phyloP scores from a whole-genome alignment of 2,113 vertebrate genomes.

The Calonectris borealis region DNA sequence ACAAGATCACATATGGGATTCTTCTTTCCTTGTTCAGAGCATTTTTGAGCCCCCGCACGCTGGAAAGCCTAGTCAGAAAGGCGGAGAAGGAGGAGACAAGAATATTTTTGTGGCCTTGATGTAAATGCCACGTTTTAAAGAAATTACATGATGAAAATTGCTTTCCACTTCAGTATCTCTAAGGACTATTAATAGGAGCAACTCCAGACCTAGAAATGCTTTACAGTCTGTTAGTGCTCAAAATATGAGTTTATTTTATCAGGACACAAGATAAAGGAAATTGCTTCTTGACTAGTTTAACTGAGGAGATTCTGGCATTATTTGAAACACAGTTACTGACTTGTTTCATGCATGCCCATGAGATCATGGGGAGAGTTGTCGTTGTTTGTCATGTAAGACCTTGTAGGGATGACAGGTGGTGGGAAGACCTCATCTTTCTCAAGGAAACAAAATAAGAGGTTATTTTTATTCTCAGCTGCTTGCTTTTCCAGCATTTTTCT shows the following conservation, averaged over 20 bases:
- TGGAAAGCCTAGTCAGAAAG: constrained; percentile 19
- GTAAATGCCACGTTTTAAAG: constrained; percentile 63
- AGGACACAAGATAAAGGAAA: not conserved
- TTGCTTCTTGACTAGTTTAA: not conserved
- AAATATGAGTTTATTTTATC: not conserved
- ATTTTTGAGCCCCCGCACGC: not conserved
- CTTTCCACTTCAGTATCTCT: constrained; percentile 14
- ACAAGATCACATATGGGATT: constrained; percentile 49
- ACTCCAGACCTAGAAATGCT: not conserved
- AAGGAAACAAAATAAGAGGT: not conserved
- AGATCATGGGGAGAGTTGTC: too few relatives aligned
- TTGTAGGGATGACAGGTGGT: not conserved
- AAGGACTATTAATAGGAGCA: not conserved
- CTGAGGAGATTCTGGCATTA: not conserved
- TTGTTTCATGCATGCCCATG: not conserved
- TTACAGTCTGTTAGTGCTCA: not conserved
- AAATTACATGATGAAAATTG: constrained; percentile 58
- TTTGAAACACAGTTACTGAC: not conserved
- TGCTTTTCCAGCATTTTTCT: not conserved
- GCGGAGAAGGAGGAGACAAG: not conserved
- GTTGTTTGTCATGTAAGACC: not conserved
- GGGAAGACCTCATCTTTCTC: not conserved
- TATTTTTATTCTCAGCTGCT: not conserved
- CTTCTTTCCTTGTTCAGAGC: constrained; percentile 23
- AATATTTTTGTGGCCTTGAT: constrained; percentile 46